These are phyloP conservation scores for Onchidella celtica DNA, from an alignment of 2,888 invertebrate genomes.

Conservation along the genomic window DNA sequence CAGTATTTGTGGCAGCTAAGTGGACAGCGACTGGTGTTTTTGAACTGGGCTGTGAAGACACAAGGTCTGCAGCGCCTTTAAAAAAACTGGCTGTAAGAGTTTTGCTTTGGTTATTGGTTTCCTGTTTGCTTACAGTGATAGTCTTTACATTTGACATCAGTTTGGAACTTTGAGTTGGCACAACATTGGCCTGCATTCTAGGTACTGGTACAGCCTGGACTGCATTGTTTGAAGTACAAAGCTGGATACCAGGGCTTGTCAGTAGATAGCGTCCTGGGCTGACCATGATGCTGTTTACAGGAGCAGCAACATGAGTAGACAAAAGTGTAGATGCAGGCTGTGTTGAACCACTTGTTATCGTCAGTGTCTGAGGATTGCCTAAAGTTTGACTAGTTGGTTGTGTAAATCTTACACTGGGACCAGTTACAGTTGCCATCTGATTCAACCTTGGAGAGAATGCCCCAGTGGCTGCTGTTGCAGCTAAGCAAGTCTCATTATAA, in stretches of 20 bases:
- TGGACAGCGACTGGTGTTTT: no score
- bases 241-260: not conserved
- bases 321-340: no score
- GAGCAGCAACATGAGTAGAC: not conserved
- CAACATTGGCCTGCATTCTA: not conserved
- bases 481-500: no score
- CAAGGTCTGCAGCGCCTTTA: no score
- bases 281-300: not conserved
- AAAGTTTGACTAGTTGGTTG: not conserved
- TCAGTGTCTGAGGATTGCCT: not conserved
- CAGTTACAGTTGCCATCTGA: no score
- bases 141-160: not conserved
- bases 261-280: not conserved
- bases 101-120: not conserved
- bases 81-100: no score
- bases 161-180: not conserved
- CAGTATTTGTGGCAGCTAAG: no score
- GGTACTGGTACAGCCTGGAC: not conserved
- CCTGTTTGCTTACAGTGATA: not conserved
- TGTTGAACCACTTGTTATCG: slow-evolving; percentile 5
- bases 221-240: not conserved
- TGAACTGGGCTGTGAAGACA: no score
- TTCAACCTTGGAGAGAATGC: no score
- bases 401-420: no score
- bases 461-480: no score